Evolutionary conservation across 2,888 invertebrate species (phyloP).

Genomic region (Ophion slaviceki): DNA sequence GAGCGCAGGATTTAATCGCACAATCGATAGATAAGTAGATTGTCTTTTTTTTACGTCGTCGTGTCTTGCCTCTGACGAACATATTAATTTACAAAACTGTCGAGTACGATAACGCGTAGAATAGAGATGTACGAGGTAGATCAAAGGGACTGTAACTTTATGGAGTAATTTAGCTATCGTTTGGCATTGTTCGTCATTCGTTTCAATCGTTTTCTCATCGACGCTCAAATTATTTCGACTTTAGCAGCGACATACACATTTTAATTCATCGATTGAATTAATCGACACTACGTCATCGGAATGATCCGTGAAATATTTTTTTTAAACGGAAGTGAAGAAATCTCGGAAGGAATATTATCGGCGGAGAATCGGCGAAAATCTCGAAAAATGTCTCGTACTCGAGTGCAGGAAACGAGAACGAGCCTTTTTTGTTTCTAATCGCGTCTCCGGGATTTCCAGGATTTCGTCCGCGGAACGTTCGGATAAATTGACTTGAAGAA

Average conservation of each 20-base stretch:
- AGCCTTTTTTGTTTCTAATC: conserved; percentile 1
- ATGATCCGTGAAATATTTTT: not conserved
- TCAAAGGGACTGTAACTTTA: not conserved
- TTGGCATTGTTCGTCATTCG: not conserved
- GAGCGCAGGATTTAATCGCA: conserved; percentile 54
- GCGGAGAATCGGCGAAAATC: not conserved
- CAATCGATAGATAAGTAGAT: conserved; percentile 36
- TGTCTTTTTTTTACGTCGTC: conserved; percentile 2
- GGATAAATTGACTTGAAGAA: not conserved
- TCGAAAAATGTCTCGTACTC: not conserved
- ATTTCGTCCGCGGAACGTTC: not conserved
- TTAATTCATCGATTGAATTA: not conserved
- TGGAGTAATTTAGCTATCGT: not conserved
- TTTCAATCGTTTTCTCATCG: not conserved
- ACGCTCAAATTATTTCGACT: not conserved
- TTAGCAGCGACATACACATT: not conserved
- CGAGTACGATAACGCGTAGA: not conserved
- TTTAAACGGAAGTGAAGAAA: not conserved
- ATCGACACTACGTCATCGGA: not conserved
- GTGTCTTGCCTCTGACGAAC: conserved; percentile 20
- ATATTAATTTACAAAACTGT: not conserved
- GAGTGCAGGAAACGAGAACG: conserved; percentile 23
- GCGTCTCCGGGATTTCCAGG: conserved; percentile 9
- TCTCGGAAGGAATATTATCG: not conserved
- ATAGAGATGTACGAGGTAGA: conserved; percentile 7